Evolutionary conservation across 2,797 vertebrate species (phyloP).

Genomic region (Danio jaintianensis): DNA sequence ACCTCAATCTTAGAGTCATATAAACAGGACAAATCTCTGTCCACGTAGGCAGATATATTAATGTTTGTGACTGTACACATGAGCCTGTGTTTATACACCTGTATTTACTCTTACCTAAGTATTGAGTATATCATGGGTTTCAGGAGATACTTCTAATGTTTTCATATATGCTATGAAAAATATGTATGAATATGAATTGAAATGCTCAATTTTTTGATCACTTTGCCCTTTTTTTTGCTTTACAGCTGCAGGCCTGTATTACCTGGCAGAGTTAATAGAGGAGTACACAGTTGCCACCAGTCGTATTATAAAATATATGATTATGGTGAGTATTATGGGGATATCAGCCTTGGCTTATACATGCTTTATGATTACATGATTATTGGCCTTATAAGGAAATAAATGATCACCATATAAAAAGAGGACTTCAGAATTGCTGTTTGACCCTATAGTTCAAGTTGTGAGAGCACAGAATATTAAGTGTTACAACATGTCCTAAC

Average conservation of each 20-base stretch:
- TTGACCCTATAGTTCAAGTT: too few relatives aligned
- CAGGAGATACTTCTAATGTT: not conserved
- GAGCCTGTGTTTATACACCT: not conserved
- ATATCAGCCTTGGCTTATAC: too few relatives aligned
- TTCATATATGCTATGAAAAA: not conserved
- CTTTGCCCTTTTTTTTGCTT: slow-evolving; percentile 8
- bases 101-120: not conserved
- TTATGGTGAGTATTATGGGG: slow-evolving; percentile 85
- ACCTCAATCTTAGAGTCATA: too few relatives aligned
- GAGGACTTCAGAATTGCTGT: too few relatives aligned
- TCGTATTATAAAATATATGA: slow-evolving; percentile 98
- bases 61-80: not conserved
- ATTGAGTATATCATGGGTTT: not conserved
- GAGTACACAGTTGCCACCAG: slow-evolving; percentile 95
- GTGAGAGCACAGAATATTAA: too few relatives aligned
- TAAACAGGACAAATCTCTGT: slow-evolving; percentile 3
- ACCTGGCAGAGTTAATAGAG: slow-evolving; percentile 95
- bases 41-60: slow-evolving; percentile 54
- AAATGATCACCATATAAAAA: too few relatives aligned
- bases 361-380: too few relatives aligned
- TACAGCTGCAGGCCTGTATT: slow-evolving; percentile 92
- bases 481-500: too few relatives aligned
- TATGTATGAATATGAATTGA: not conserved
- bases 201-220: not conserved
- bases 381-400: too few relatives aligned